Evolutionary conservation across 2,113 vertebrate genomes (phyloP).

Genomic region (Proteles cristata): DNA sequence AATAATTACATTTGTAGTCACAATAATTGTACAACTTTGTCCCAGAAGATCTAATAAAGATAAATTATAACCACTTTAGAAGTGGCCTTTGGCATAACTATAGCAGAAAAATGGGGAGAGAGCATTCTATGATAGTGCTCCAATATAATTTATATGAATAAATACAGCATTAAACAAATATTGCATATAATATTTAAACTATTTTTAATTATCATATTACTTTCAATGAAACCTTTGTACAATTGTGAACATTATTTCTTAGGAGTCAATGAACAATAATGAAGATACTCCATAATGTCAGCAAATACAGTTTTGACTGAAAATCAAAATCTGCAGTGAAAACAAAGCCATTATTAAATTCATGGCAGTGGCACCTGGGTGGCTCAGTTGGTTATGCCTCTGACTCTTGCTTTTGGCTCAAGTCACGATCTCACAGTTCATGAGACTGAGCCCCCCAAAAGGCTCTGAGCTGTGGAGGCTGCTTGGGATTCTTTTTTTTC

Average conservation of each 20-base stretch:
- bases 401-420: no score
- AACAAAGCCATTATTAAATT: conserved; percentile 38
- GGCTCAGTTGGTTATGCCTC: no score
- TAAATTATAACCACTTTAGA: conserved; percentile 31
- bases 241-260: not conserved
- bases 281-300: not conserved
- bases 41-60: conserved; percentile 31
- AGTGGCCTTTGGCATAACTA: conserved; percentile 17
- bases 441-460: no score
- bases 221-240: conserved; percentile 46
- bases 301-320: not conserved
- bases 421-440: no score
- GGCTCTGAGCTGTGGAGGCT: no score
- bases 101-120: not conserved
- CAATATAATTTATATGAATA: conserved; percentile 51
- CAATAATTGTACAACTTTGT: conserved; percentile 56
- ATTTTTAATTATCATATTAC: conserved; percentile 33
- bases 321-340: not conserved
- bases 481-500: no score
- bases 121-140: not conserved
- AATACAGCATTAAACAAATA: conserved; percentile 15
- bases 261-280: not conserved
- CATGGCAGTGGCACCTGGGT: no score
- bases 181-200: conserved; percentile 6
- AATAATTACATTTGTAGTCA: conserved; percentile 49